phyloP scores from a whole-genome alignment of 2,113 vertebrate species.

The Alectura lathami region DNA sequence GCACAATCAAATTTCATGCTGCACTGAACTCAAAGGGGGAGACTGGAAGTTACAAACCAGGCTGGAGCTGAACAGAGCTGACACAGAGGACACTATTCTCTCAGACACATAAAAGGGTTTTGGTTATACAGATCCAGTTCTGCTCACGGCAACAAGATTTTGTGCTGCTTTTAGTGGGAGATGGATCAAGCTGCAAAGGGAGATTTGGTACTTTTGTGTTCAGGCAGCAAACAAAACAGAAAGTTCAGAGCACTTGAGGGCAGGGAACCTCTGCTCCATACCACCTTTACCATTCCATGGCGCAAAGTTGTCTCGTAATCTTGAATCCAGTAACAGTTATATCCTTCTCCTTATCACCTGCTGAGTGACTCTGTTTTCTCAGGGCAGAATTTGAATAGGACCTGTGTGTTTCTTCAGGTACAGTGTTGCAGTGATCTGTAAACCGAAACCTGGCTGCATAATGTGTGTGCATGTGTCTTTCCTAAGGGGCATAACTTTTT shows the following conservation, averaged over 20 bases:
- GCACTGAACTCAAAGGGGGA: background rate
- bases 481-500: background rate
- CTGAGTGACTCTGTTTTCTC: background rate
- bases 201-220: background rate
- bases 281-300: background rate
- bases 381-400: background rate
- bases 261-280: background rate
- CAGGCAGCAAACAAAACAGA: background rate
- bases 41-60: background rate
- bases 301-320: background rate
- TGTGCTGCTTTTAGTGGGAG: background rate
- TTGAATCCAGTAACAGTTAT: background rate
- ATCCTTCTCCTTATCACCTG: background rate
- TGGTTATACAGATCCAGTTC: background rate
- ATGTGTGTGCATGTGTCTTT: background rate
- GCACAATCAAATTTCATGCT: constrained; percentile 53
- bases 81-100: background rate
- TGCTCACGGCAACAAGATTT: background rate
- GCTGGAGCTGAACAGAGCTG: background rate
- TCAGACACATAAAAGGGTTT: background rate
- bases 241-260: background rate
- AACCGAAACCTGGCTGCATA: background rate
- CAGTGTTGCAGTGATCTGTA: background rate
- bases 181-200: background rate
- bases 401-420: background rate